Conservation (phyloP, 2,888 invertebrate genomes). For the Thumatha senex region DNA sequence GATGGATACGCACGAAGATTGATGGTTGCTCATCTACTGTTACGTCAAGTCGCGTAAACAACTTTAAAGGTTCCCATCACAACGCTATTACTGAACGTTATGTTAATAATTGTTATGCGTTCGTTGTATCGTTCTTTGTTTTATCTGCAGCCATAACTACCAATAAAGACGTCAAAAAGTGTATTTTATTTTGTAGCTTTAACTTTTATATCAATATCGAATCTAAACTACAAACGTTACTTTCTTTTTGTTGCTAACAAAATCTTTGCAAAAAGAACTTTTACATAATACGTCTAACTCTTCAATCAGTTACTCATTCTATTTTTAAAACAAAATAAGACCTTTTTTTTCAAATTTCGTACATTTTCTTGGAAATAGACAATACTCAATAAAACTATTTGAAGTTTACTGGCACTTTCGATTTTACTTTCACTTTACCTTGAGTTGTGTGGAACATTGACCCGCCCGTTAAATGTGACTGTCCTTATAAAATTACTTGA, state of each 20-base stretch:
- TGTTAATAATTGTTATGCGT: constrained; percentile 12
- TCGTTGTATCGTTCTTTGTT: constrained; percentile 5
- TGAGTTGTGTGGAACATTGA: constrained; percentile 60
- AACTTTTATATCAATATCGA: too few species aligned
- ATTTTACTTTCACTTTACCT: constrained; percentile 67
- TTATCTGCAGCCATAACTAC: background rate
- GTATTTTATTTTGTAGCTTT: too few species aligned
- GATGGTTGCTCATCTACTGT: constrained; percentile 29
- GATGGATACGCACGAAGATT: constrained; percentile 34
- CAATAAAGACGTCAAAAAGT: background rate
- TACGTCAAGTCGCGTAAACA: constrained; percentile 28
- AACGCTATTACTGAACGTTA: constrained; percentile 20
- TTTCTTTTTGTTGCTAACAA: background rate
- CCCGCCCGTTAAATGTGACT: constrained; percentile 31
- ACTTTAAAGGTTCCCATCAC: constrained; percentile 21
- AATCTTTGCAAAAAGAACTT: background rate
- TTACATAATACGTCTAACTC: constrained; percentile 1
- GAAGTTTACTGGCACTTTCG: constrained; percentile 56
- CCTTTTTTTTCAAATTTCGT: background rate
- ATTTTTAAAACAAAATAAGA: background rate
- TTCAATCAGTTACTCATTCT: background rate
- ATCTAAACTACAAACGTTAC: too few species aligned
- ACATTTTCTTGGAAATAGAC: constrained; percentile 27
- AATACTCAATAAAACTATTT: constrained; percentile 38
- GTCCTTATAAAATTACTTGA: constrained; percentile 5